Evolutionary conservation across 2,888 invertebrate genomes (phyloP).

Genomic region (Dendrolimus pini): DNA sequence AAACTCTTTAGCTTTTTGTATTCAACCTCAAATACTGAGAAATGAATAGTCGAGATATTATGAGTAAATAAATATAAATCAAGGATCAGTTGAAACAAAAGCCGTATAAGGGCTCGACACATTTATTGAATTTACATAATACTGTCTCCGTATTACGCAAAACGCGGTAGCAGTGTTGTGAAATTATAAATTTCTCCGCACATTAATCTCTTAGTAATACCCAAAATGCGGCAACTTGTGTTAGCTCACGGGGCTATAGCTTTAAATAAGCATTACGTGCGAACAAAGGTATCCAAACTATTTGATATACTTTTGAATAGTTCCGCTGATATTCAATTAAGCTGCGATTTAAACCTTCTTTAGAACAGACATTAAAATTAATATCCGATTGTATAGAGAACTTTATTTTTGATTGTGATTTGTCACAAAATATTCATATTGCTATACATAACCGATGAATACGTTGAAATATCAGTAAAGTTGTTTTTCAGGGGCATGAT

Average conservation of each 20-base stretch:
- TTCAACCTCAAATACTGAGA: too few relatives aligned
- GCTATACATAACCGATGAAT: too few relatives aligned
- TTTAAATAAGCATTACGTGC: background rate
- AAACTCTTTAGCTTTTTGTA: too few relatives aligned
- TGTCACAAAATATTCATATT: too few relatives aligned
- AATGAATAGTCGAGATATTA: too few relatives aligned
- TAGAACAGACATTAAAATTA: background rate
- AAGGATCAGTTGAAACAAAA: background rate
- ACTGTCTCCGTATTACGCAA: conserved; percentile 38
- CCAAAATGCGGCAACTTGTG: conserved; percentile 26
- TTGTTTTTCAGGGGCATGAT: background rate
- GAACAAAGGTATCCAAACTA: background rate
- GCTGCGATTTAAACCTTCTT: background rate
- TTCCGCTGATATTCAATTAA: background rate
- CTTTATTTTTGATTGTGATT: too few relatives aligned
- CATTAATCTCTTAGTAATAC: conserved; percentile 53
- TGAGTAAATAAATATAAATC: too few relatives aligned
- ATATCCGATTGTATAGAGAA: too few relatives aligned
- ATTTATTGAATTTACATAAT: conserved; percentile 60
- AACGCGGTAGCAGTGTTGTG: conserved; percentile 32
- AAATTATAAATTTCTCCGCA: conserved; percentile 46
- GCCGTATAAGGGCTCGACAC: conserved; percentile 11
- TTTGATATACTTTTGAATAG: background rate
- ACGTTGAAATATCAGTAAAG: background rate
- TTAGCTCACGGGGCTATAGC: conserved; percentile 30